phyloP scores from a whole-genome alignment of 2,113 vertebrate genomes.

The Sinocyclocheilus maitianheensis region DNA sequence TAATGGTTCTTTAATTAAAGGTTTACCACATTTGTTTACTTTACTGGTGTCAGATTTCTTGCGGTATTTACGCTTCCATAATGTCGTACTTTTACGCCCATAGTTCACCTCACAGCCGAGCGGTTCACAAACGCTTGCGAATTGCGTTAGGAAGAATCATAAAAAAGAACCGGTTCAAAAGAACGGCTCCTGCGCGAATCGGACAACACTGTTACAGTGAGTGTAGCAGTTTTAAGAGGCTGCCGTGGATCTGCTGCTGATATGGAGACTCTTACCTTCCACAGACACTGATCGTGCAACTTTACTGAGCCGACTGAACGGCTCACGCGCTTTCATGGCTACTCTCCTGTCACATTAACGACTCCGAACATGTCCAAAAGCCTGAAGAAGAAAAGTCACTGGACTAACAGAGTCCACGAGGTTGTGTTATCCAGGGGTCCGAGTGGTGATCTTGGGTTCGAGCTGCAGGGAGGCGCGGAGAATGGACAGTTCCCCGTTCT shows the following conservation, averaged over 20 bases:
- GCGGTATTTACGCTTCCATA: not conserved
- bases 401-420: constrained; percentile 96
- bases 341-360: constrained; percentile 61
- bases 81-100: not conserved
- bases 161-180: not conserved
- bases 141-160: not conserved
- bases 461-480: constrained; percentile 93
- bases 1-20: not conserved
- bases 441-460: constrained; percentile 87
- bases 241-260: constrained; percentile 60
- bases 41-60: no score
- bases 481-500: constrained; percentile 92
- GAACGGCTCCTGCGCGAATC: constrained; percentile 4
- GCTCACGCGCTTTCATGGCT: constrained; percentile 57
- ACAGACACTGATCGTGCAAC: constrained; percentile 52
- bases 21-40: not conserved
- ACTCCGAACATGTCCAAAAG: constrained; percentile 90
- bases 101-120: not conserved
- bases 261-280: constrained; percentile 52
- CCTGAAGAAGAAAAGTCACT: constrained; percentile 95
- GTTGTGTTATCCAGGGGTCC: constrained; percentile 84
- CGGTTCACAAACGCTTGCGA: not conserved
- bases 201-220: not conserved
- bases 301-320: constrained; percentile 34
- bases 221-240: constrained; percentile 49